These are phyloP conservation scores for Homarus americanus DNA, from an alignment of 1,140 invertebrate genomes.

Conservation along the genomic window DNA sequence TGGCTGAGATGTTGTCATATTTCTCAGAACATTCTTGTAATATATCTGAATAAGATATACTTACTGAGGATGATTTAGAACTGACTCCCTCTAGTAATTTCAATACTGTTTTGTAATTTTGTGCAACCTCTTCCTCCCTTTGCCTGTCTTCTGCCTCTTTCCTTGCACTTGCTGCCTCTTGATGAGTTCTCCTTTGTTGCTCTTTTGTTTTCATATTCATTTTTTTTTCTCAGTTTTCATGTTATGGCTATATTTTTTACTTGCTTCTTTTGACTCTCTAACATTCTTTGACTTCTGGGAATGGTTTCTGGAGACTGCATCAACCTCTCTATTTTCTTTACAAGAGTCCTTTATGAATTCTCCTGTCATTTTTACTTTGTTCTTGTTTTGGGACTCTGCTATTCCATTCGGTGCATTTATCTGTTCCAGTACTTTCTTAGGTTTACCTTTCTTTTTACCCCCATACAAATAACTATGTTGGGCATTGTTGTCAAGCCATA, in stretches of 20 bases:
- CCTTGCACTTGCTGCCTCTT: background rate
- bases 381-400: background rate
- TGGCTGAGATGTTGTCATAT: background rate
- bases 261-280: background rate
- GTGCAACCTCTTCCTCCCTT: background rate
- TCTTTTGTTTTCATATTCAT: background rate
- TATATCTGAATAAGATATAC: slow-evolving; percentile 32
- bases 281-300: background rate
- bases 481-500: slow-evolving; percentile 21
- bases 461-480: background rate
- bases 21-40: background rate
- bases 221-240: background rate
- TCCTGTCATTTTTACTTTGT: background rate
- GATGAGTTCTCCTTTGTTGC: background rate
- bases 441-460: background rate
- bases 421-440: background rate
- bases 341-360: slow-evolving; percentile 10
- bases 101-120: background rate
- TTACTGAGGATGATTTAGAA: background rate
- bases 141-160: background rate
- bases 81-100: background rate
- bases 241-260: background rate
- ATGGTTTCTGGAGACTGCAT: background rate
- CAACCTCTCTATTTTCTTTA: slow-evolving; percentile 21
- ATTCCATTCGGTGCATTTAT: background rate